phyloP scores from a whole-genome alignment of 2,797 vertebrate genomes.

The Melanotaenia pygmaea region DNA sequence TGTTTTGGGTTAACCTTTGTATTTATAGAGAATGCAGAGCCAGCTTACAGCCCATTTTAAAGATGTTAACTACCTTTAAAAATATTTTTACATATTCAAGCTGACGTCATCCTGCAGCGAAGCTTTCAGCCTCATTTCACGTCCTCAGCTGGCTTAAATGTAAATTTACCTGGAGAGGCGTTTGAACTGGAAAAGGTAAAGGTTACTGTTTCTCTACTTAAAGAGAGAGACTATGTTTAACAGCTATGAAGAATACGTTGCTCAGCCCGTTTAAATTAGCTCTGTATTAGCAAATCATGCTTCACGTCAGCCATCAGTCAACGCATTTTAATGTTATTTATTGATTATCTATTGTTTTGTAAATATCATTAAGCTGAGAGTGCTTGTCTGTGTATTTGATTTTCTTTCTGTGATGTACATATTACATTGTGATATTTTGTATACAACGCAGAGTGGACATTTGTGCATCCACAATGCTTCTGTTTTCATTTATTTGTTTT shows the following conservation, averaged over 20 bases:
- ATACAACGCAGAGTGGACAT: constrained; percentile 72
- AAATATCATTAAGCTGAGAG: constrained; percentile 67
- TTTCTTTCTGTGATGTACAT: constrained; percentile 81
- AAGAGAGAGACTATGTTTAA: constrained; percentile 43
- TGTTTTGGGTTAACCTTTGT: constrained; percentile 32
- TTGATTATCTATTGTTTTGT: constrained; percentile 61
- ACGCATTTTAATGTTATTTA: constrained; percentile 65
- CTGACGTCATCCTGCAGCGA: constrained; percentile 38
- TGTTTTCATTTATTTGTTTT: constrained; percentile 27
- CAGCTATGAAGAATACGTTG: constrained; percentile 45
- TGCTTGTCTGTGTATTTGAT: constrained; percentile 72
- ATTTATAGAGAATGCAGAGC: constrained; percentile 35
- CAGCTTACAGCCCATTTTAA: constrained; percentile 26
- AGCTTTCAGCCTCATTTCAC: constrained; percentile 34
- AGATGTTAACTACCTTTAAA: constrained; percentile 5
- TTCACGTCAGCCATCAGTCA: constrained; percentile 47
- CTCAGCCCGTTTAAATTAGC: constrained; percentile 45
- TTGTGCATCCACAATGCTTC: constrained; percentile 56
- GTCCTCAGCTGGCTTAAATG: constrained; percentile 67
- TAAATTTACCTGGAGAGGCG: constrained; percentile 49
- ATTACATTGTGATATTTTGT: constrained; percentile 83
- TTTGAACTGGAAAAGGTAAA: constrained; percentile 30
- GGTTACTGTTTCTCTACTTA: constrained; percentile 36
- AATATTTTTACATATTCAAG: constrained; percentile 23
- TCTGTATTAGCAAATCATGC: constrained; percentile 53